These are phyloP conservation scores for Oscheius sp. DNA, from an alignment of 2,888 invertebrate species.

Conservation along the genomic window DNA sequence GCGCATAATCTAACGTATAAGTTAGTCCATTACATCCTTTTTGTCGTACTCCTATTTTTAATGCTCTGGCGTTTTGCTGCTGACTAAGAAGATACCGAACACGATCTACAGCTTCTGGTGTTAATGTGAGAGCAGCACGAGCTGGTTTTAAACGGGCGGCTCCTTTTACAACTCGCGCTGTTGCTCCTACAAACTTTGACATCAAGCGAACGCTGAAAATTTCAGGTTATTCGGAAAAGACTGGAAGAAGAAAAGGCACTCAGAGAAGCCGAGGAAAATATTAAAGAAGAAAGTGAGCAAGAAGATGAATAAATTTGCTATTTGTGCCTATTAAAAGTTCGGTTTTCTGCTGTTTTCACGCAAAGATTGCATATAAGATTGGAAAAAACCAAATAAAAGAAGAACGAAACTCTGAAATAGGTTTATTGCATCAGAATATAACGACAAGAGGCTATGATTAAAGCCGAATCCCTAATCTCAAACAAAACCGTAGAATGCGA, in stretches of 20 bases:
- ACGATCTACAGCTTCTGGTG: slow-evolving; percentile 71
- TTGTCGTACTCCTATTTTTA: slow-evolving; percentile 87
- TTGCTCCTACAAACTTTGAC: slow-evolving; percentile 50
- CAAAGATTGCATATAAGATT: neutral
- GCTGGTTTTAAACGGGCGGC: slow-evolving; percentile 29
- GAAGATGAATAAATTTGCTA: neutral
- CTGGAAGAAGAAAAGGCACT: slow-evolving; percentile 30
- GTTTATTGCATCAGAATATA: neutral
- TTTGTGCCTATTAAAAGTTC: neutral
- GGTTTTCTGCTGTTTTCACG: neutral
- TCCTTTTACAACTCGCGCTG: slow-evolving; percentile 56
- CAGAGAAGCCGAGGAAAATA: neutral
- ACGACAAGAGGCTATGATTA: neutral
- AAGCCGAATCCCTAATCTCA: neutral
- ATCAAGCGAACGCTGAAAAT: slow-evolving; percentile 27
- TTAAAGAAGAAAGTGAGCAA: slow-evolving; percentile 1
- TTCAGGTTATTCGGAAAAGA: slow-evolving; percentile 29
- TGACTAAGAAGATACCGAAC: slow-evolving; percentile 71
- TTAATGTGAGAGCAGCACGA: slow-evolving; percentile 72
- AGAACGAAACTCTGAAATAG: neutral
- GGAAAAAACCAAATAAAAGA: slow-evolving; percentile 4
- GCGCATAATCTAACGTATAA: slow-evolving; percentile 93
- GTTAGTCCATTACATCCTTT: slow-evolving; percentile 97
- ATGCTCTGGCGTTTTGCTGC: slow-evolving; percentile 65
- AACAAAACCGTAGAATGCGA: neutral